phyloP scores from a whole-genome alignment of 2,888 invertebrate species.

The Drosophila subsilvestris region DNA sequence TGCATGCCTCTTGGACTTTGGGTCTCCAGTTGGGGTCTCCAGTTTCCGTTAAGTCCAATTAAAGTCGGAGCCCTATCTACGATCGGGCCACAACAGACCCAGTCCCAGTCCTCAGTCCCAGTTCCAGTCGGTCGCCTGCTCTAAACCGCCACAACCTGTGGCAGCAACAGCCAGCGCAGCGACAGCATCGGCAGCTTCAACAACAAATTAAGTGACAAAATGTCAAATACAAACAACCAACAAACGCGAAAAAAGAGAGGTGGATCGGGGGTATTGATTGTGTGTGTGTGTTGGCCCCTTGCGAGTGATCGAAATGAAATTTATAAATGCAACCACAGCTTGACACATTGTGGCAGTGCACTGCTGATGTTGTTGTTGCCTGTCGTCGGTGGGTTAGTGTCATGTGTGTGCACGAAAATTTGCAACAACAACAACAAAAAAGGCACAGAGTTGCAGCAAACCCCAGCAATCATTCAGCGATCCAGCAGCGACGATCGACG shows the following conservation, averaged over 20 bases:
- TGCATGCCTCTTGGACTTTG: conserved; percentile 57
- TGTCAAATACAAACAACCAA: conserved; percentile 72
- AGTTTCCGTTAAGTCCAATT: conserved; percentile 77
- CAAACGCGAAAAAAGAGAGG: conserved; percentile 3
- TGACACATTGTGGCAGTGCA: conserved; percentile 76
- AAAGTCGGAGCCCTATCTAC: conserved; percentile 68
- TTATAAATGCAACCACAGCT: conserved; percentile 72
- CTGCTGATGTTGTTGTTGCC: conserved; percentile 67
- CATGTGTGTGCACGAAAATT: conserved; percentile 78
- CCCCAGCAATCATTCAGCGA: conserved; percentile 74
- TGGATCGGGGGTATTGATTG: conserved; percentile 8
- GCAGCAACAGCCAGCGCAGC: conserved; percentile 28
- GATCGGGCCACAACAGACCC: conserved; percentile 63
- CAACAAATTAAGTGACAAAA: conserved; percentile 80
- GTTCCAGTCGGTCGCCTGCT: conserved; percentile 9
- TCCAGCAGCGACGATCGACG: conserved; percentile 56
- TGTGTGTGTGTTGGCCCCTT: background rate
- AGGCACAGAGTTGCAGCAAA: conserved; percentile 43
- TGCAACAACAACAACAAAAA: conserved; percentile 49
- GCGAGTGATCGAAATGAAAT: conserved; percentile 63
- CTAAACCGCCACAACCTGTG: conserved; percentile 29
- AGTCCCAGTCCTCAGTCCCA: conserved; percentile 39
- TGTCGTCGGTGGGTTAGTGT: conserved; percentile 66
- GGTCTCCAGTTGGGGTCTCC: conserved; percentile 52
- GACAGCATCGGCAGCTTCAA: conserved; percentile 44